Evolutionary conservation across 2,113 vertebrate species (phyloP).

Genomic region (Empidonax alnorum): DNA sequence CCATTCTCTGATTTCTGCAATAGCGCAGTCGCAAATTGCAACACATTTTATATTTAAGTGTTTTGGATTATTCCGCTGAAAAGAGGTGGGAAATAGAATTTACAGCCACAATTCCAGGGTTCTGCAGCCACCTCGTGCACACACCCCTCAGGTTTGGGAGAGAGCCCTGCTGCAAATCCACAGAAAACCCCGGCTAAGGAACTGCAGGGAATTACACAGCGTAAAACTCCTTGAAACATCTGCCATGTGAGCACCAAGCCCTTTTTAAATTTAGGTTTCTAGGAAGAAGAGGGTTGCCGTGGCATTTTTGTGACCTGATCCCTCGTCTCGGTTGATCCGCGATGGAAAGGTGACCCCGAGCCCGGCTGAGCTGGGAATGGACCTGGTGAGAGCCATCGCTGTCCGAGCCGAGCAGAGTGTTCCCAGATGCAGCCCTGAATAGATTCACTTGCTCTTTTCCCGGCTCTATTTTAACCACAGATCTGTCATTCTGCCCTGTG

Average conservation of each 20-base stretch:
- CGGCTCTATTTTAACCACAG: background rate
- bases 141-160: background rate
- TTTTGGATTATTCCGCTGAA: background rate
- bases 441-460: background rate
- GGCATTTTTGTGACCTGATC: background rate
- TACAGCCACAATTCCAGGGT: background rate
- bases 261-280: background rate
- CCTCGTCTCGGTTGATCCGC: background rate
- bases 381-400: background rate
- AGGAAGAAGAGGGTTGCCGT: background rate
- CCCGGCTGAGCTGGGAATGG: background rate
- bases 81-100: background rate
- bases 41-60: background rate
- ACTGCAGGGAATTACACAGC: background rate
- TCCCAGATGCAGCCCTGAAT: background rate
- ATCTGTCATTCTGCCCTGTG: background rate
- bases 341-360: background rate
- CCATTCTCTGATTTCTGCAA: background rate
- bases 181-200: background rate
- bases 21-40: background rate
- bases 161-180: background rate
- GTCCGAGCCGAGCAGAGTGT: background rate
- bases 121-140: background rate
- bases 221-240: accelerated
- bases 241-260: background rate